Evolutionary conservation across 2,113 vertebrate genomes (phyloP).

Genomic region (Pristiophorus japonicus): DNA sequence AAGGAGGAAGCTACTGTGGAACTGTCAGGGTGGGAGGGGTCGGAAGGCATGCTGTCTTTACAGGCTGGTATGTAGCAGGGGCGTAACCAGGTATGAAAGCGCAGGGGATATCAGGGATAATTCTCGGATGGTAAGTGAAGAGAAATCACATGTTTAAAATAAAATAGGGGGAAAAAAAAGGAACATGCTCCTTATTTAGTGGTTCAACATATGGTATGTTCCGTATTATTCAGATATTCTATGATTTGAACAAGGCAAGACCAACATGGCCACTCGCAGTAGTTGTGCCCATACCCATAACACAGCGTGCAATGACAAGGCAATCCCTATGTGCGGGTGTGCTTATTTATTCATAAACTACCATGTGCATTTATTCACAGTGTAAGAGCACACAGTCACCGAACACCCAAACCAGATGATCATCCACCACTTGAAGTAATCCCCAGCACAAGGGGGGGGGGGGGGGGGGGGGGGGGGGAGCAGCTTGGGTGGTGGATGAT

Average conservation of each 20-base stretch:
- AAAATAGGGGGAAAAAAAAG: neutral
- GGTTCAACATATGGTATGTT: no score
- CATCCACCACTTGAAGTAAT: neutral
- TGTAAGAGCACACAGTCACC: neutral
- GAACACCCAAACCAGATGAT: neutral
- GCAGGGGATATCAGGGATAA: neutral
- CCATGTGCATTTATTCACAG: neutral
- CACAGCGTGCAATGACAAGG: neutral
- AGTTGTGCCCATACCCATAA: neutral
- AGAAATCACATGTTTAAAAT: neutral
- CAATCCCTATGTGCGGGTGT: neutral
- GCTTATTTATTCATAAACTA: neutral
- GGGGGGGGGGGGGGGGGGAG: rapidly evolving
- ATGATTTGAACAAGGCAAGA: no score
- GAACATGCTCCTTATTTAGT: no score
- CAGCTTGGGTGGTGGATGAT: no score
- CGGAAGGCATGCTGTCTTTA: neutral
- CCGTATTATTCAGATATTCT: no score
- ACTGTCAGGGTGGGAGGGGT: neutral
- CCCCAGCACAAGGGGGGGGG: neutral
- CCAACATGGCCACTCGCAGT: neutral
- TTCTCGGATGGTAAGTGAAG: neutral
- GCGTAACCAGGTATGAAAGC: no score
- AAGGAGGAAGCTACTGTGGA: neutral
- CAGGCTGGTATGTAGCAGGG: neutral